Evolutionary conservation across 2,888 invertebrate genomes (phyloP).

Genomic region (Caenorhabditis becei): DNA sequence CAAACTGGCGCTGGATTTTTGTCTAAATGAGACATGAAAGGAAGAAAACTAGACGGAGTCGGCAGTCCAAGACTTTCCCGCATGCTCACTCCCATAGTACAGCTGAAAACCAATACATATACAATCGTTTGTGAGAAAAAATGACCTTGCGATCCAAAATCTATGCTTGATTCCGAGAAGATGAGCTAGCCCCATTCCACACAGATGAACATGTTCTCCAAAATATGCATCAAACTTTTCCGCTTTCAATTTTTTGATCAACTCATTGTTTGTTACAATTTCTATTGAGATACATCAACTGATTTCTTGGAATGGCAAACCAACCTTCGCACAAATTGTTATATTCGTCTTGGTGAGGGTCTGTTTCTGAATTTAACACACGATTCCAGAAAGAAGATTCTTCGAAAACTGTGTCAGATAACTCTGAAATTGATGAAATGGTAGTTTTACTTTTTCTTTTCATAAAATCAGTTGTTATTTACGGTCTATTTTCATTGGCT

Average conservation of each 20-base stretch:
- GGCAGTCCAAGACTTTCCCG: constrained; percentile 45
- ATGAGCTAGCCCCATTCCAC: constrained; percentile 68
- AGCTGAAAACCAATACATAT: too few relatives aligned
- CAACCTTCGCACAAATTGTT: constrained; percentile 55
- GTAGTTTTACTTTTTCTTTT: too few relatives aligned
- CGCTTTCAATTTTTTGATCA: constrained; percentile 61
- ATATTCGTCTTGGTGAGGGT: constrained; percentile 57
- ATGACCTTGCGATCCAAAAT: constrained; percentile 72
- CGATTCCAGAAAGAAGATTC: constrained; percentile 39
- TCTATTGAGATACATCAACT: too few relatives aligned
- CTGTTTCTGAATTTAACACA: constrained; percentile 38
- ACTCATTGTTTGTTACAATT: constrained; percentile 54
- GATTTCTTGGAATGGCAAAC: not conserved
- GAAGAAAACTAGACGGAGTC: constrained; percentile 52
- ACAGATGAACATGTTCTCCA: constrained; percentile 69
- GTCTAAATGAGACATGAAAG: constrained; percentile 44
- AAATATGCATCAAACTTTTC: constrained; percentile 73
- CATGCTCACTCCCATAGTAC: constrained; percentile 61
- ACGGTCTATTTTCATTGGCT: too few relatives aligned
- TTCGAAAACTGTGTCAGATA: constrained; percentile 43
- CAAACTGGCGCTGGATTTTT: constrained; percentile 42
- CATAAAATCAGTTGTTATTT: too few relatives aligned
- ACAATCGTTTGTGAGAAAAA: too few relatives aligned
- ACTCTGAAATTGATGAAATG: constrained; percentile 11
- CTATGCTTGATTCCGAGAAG: constrained; percentile 67